Evolutionary conservation across 2,797 vertebrate species (phyloP).

Genomic region (Siniperca undulata): DNA sequence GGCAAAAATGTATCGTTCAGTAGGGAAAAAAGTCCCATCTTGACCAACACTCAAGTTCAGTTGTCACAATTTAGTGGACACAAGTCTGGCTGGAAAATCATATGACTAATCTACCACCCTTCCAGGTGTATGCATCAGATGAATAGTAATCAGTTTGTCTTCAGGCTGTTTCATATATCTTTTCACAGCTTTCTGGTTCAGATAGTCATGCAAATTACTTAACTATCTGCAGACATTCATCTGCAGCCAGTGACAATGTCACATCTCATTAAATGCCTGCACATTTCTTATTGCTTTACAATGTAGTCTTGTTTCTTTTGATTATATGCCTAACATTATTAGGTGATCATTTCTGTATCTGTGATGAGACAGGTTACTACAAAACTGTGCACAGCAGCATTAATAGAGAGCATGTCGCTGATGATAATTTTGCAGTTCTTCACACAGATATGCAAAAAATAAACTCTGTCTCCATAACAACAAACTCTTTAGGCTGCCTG

Average conservation of each 20-base stretch:
- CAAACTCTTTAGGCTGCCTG: conserved; percentile 54
- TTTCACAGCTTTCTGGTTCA: conserved; percentile 11
- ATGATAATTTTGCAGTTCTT: conserved; percentile 51
- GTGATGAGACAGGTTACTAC: conserved; percentile 30
- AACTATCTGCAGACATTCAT: conserved; percentile 19
- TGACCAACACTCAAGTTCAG: background rate
- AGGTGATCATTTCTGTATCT: conserved; percentile 21
- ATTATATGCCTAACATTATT: background rate
- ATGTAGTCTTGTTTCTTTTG: conserved; percentile 10
- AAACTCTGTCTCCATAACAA: conserved; percentile 77
- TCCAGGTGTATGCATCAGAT: conserved; percentile 18
- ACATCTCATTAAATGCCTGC: conserved; percentile 24
- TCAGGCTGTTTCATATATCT: background rate
- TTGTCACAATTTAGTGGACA: background rate
- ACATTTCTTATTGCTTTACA: conserved; percentile 16
- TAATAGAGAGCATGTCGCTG: conserved; percentile 40
- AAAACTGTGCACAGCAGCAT: conserved; percentile 42
- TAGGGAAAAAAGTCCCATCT: background rate
- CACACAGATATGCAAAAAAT: conserved; percentile 61
- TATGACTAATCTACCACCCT: background rate
- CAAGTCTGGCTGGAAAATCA: background rate
- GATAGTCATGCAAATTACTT: conserved; percentile 14
- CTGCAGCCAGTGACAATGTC: conserved; percentile 19
- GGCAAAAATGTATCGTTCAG: background rate
- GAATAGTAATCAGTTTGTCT: background rate